Base-by-base conservation (phyloP, 1,140 invertebrate genomes). In the Mactra quadrangularis region DNA sequence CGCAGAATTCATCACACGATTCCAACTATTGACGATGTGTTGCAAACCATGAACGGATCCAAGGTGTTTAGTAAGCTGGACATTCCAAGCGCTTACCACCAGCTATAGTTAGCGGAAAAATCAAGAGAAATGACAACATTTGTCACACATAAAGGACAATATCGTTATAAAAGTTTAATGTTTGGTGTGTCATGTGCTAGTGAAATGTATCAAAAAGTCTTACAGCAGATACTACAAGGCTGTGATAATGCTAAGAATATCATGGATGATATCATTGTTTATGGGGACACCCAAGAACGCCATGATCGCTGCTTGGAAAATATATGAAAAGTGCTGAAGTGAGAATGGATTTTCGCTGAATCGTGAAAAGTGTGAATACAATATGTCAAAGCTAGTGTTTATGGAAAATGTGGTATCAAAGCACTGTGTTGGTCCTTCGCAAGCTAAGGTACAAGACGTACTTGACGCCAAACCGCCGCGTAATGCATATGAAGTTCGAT, bases 1-100 rank as follows among this genome's bases (percentile, higher is more conserved):
- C 41, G 70, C 13, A 45, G 89, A 7, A 88, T 90, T 75, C 66
- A 90, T 59, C 85, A 90, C 64, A 78, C 85, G 11, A 89, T 87
- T n/a, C 88, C 90, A 11, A 92, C 87, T 38, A 70, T 85, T 0
- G 87, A 90, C 60, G 87, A 87, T 3, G 25, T 85, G 0, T 6
- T 87, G 7, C 29, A 68, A 17, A 83, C 85, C 15, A 25, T 87
- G 35, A 74, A 86, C n/a, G 45, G 35, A 55, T 47, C 64, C 1
- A 70, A 9, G 15, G 35, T 71, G 6, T 81, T 88, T 53, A 76
- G 75, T 27, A 87, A 86, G 31, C 52, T 88, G 15, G 87, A 88
- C 41, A 52, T 88, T 0, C 75, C 60, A n/a, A 72, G 52, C 1
- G 86, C 62, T 9, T 88, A 71, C 52, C 84, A 88, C 45, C 86